phyloP scores from a whole-genome alignment of 2,113 vertebrate genomes.

The Podocnemis expansa region DNA sequence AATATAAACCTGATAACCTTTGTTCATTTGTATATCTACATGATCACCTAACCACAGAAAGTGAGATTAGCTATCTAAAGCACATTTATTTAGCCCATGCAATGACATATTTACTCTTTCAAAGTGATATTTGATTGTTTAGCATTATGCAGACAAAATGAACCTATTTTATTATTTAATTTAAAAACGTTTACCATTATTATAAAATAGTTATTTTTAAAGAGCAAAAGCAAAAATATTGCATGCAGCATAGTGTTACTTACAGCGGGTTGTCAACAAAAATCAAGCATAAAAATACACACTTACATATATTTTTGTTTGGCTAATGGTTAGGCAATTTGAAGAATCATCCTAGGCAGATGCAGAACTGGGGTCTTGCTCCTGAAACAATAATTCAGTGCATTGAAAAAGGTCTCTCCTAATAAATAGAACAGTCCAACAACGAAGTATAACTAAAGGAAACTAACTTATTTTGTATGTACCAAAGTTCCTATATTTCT shows the following conservation, averaged over 20 bases:
- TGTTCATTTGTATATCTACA: neutral
- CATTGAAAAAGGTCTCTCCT: neutral
- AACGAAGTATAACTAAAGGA: neutral
- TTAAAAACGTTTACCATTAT: neutral
- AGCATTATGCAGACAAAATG: neutral
- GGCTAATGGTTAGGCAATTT: neutral
- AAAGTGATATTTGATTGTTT: neutral
- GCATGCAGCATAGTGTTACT: neutral
- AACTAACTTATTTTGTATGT: neutral
- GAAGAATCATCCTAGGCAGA: neutral
- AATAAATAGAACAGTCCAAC: neutral
- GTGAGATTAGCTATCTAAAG: neutral
- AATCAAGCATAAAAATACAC: neutral
- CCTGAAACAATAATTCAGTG: neutral
- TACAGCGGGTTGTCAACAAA: neutral
- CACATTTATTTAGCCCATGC: neutral
- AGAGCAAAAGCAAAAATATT: neutral
- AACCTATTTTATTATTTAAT: neutral
- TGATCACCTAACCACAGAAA: conserved; percentile 22
- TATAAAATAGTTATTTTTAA: neutral
- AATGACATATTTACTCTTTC: neutral
- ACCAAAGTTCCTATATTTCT: neutral
- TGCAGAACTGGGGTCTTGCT: neutral
- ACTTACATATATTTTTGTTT: neutral
- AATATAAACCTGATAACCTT: neutral